Conservation (phyloP, 1,140 invertebrate genomes). For the Macrosteles quadrilineatus region DNA sequence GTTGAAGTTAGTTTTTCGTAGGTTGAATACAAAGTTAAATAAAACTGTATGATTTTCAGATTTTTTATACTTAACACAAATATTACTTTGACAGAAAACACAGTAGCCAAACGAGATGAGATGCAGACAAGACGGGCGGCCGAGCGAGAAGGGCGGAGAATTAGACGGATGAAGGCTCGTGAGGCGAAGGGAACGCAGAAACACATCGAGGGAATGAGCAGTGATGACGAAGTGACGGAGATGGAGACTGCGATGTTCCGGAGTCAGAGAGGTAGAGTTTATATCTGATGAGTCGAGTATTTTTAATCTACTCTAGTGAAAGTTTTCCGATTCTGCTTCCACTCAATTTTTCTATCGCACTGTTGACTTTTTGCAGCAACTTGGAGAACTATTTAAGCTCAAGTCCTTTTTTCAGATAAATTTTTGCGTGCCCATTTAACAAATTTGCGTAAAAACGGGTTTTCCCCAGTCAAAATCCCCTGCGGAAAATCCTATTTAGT, state of each 20-base stretch:
- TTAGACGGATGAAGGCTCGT: conserved; percentile 70
- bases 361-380: neutral
- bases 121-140: conserved; percentile 76
- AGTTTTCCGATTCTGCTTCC: neutral
- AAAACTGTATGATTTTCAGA: too few species aligned
- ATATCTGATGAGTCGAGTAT: neutral
- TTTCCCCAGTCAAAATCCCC: too few species aligned
- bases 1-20: too few species aligned
- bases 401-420: too few species aligned
- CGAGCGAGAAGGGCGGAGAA: conserved; percentile 86
- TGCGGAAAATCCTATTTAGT: too few species aligned
- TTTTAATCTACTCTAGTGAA: neutral
- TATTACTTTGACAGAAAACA: conserved; percentile 27
- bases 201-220: conserved; percentile 94
- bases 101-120: conserved; percentile 55
- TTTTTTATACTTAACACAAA: too few species aligned
- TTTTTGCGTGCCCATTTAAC: too few species aligned
- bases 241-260: conserved; percentile 69
- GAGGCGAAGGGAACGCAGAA: conserved; percentile 58
- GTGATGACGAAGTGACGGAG: conserved; percentile 93
- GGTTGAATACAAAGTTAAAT: too few species aligned
- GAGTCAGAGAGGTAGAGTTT: conserved; percentile 42
- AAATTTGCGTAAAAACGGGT: too few species aligned
- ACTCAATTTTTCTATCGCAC: neutral
- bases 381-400: too few species aligned